Evolutionary conservation across 1,140 invertebrate genomes (phyloP).

Genomic region (Rhagoletis pomonella): DNA sequence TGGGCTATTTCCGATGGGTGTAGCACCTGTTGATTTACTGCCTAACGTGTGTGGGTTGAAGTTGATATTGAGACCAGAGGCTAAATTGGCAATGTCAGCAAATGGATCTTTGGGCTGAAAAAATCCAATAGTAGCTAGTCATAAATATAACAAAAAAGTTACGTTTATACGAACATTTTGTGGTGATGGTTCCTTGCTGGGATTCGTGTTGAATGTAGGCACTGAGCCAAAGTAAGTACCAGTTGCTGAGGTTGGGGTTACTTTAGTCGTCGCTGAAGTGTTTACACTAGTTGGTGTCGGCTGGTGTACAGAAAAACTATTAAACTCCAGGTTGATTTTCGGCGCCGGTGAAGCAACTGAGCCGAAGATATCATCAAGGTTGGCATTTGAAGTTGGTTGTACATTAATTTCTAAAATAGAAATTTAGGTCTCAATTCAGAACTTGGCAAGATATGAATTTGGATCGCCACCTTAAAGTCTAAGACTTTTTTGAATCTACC

Average conservation of each 20-base stretch:
- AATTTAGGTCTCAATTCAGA: background rate
- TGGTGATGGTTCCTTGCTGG: slow-evolving; percentile 63
- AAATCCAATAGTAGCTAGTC: slow-evolving; percentile 43
- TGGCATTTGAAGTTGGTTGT: slow-evolving; percentile 64
- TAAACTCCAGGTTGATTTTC: slow-evolving; percentile 59
- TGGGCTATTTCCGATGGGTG: slow-evolving; percentile 67
- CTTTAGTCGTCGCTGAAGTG: background rate
- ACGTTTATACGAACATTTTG: slow-evolving; percentile 58
- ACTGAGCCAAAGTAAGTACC: slow-evolving; percentile 61
- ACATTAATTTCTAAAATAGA: slow-evolving; percentile 57
- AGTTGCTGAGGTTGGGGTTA: slow-evolving; percentile 42
- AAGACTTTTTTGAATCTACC: too few relatives aligned
- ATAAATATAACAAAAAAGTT: background rate
- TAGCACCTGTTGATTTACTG: slow-evolving; percentile 63
- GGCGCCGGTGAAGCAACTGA: slow-evolving; percentile 60
- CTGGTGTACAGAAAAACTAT: slow-evolving; percentile 8
- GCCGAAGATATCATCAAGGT: slow-evolving; percentile 71
- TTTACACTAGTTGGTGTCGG: background rate
- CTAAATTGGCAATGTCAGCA: slow-evolving; percentile 76
- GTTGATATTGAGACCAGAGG: slow-evolving; percentile 70
- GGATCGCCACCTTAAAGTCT: background rate
- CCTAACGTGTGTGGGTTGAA: slow-evolving; percentile 67
- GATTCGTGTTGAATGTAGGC: slow-evolving; percentile 70
- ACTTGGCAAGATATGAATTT: background rate
- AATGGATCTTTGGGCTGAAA: slow-evolving; percentile 75